These are phyloP conservation scores for Myotis davidii DNA, from an alignment of 2,113 vertebrate genomes.

Conservation along the genomic window DNA sequence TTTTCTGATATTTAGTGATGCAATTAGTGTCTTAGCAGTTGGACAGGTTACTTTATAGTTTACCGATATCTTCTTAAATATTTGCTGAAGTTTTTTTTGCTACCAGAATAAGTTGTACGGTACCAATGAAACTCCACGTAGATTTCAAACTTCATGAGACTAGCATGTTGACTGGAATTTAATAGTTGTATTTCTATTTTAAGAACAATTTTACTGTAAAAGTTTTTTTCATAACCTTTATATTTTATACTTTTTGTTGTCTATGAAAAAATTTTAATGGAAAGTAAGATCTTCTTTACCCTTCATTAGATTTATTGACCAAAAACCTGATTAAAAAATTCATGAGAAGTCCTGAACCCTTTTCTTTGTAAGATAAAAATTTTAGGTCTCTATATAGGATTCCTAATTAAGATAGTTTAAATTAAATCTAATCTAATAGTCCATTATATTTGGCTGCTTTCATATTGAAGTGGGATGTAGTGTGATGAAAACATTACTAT, in stretches of 20 bases:
- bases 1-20: not conserved
- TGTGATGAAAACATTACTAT: not conserved
- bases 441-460: not conserved
- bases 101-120: not conserved
- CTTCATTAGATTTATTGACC: not conserved
- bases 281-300: not conserved
- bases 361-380: not conserved
- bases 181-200: not conserved
- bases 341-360: not conserved
- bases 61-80: not conserved
- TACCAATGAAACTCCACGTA: not conserved
- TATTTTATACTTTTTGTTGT: slow-evolving; percentile 12
- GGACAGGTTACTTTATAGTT: not conserved
- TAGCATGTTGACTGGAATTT: not conserved
- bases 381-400: not conserved
- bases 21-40: not conserved
- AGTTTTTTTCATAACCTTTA: not conserved
- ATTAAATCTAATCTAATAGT: not conserved
- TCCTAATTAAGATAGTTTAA: not conserved
- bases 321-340: not conserved
- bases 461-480: not conserved
- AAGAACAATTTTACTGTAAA: not conserved
- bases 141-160: not conserved
- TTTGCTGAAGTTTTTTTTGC: not conserved
- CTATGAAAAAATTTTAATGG: not conserved